Evolutionary conservation across 2,797 vertebrate genomes (phyloP).

Genomic region (Mormyrus hasselquistii): DNA sequence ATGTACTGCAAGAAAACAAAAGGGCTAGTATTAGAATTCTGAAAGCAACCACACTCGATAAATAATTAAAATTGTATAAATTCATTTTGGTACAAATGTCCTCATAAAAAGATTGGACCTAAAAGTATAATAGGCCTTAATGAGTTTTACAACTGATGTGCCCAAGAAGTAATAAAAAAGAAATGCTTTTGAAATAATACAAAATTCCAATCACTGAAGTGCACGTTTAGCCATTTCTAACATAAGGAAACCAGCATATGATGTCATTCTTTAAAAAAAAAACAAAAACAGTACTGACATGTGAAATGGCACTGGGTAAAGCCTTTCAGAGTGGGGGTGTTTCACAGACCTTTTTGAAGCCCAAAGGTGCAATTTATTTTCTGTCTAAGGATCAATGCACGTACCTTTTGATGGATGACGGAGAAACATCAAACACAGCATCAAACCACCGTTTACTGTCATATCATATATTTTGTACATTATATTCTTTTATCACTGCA

Average conservation of each 20-base stretch:
- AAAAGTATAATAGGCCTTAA: not conserved
- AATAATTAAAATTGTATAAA: slow-evolving; percentile 3
- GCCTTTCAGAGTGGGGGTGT: slow-evolving; percentile 10
- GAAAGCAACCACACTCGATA: not conserved
- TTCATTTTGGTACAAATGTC: slow-evolving; percentile 13
- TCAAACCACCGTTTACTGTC: not conserved
- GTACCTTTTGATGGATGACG: not conserved
- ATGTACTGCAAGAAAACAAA: slow-evolving; percentile 16
- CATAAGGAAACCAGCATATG: not conserved
- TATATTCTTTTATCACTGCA: not conserved
- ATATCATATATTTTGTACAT: not conserved
- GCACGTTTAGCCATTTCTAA: not conserved
- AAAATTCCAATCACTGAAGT: not conserved
- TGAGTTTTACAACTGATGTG: not conserved
- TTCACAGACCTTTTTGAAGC: slow-evolving; percentile 40
- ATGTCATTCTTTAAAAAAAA: not conserved
- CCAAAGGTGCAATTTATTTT: slow-evolving; percentile 23
- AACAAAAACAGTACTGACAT: not conserved
- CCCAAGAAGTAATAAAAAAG: not conserved
- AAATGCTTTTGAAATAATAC: slow-evolving; percentile 2
- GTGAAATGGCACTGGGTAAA: slow-evolving; percentile 12
- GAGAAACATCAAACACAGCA: not conserved
- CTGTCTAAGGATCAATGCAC: slow-evolving; percentile 25
- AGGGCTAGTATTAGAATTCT: not conserved
- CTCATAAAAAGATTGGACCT: slow-evolving; percentile 14